Evolutionary conservation across 2,113 vertebrate species (phyloP).

Genomic region (Bambusicola thoracicus): DNA sequence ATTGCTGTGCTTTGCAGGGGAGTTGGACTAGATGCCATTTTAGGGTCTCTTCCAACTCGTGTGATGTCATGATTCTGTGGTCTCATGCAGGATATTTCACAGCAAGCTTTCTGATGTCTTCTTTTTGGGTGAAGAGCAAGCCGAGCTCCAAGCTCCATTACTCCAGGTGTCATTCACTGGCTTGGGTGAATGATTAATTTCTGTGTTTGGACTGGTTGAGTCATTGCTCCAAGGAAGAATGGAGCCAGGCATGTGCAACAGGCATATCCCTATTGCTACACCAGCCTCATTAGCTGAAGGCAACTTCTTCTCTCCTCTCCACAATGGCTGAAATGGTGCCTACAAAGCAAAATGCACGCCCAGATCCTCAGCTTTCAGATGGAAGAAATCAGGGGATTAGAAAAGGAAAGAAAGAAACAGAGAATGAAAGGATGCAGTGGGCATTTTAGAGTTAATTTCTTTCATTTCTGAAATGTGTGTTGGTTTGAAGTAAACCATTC

Average conservation of each 20-base stretch:
- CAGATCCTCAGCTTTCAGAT: background rate
- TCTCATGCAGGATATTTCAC: background rate
- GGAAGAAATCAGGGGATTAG: background rate
- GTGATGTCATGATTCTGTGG: too few relatives aligned
- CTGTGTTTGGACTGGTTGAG: background rate
- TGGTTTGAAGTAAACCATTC: background rate
- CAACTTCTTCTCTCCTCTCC: background rate
- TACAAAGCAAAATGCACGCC: background rate
- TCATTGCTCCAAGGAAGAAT: background rate
- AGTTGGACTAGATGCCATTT: too few relatives aligned
- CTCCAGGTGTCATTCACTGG: background rate
- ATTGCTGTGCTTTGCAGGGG: too few relatives aligned
- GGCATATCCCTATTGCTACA: background rate
- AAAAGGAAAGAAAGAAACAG: background rate
- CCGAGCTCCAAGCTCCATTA: background rate
- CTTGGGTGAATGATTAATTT: slow-evolving; percentile 12
- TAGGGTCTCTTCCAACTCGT: too few relatives aligned
- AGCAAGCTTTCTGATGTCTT: background rate
- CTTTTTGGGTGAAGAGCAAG: fast-evolving
- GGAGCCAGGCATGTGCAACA: background rate
- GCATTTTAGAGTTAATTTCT: background rate
- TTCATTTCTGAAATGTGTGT: background rate
- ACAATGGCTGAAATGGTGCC: background rate
- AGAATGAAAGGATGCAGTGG: background rate
- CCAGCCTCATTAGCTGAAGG: background rate